phyloP scores from a whole-genome alignment of 2,888 invertebrate genomes.

The Plebejus melissa region DNA sequence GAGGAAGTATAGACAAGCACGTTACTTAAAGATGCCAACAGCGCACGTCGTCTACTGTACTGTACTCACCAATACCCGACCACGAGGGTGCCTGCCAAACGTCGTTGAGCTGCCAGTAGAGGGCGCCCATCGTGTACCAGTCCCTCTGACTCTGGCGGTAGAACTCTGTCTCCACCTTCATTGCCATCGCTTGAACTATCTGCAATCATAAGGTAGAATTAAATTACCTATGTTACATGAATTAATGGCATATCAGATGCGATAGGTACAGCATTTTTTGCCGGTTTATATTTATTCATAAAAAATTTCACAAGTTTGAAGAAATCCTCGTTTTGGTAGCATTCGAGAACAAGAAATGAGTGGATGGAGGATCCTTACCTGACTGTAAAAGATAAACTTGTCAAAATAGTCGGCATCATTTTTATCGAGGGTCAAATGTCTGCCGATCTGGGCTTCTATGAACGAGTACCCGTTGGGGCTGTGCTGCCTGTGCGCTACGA shows the following conservation, averaged over 20 bases:
- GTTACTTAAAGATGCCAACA: background rate
- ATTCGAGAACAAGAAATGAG: background rate
- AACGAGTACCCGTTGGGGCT: conserved; percentile 85
- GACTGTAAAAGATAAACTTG: conserved; percentile 89
- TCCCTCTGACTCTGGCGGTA: conserved; percentile 82
- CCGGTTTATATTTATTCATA: too few species aligned
- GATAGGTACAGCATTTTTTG: too few species aligned
- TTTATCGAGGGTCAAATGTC: conserved; percentile 80
- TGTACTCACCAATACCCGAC: conserved; percentile 87
- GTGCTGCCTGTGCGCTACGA: conserved; percentile 91
- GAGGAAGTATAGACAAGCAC: too few species aligned
- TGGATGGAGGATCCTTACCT: conserved; percentile 71
- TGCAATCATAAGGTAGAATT: conserved; percentile 45
- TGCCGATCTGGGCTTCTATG: conserved; percentile 80
- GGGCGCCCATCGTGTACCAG: conserved; percentile 93
- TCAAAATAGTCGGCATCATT: conserved; percentile 78
- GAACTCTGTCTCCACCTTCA: conserved; percentile 90
- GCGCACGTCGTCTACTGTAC: conserved; percentile 16
- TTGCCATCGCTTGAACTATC: conserved; percentile 92
- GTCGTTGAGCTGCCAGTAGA: conserved; percentile 99
- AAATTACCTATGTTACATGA: background rate
- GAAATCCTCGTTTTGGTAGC: background rate
- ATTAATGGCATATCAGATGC: too few species aligned
- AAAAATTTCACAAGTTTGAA: background rate
- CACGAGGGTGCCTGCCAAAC: conserved; percentile 98